Percentiles rank a stretch among this genome's conserved stretches.
These are phyloP conservation scores for Rhea pennata DNA, from an alignment of 2,113 vertebrate genomes.

Conservation along the genomic window DNA sequence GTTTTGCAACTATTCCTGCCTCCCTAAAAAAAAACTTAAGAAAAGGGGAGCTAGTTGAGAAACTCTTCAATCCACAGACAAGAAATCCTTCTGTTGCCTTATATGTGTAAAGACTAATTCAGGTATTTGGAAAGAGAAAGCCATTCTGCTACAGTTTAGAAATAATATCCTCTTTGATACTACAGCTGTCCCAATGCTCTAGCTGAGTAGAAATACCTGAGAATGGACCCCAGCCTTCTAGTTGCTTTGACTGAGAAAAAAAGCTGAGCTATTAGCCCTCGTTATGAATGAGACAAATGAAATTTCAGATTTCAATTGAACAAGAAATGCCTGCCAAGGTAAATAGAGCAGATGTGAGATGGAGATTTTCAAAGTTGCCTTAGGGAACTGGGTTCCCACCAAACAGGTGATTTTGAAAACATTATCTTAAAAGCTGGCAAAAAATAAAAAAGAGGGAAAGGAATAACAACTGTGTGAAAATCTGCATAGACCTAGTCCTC, in stretches of 20 bases:
- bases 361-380: neutral
- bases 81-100: neutral
- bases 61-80: neutral
- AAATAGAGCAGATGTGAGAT: neutral
- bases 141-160: neutral
- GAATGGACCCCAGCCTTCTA: neutral
- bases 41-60: neutral
- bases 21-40: neutral
- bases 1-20: neutral
- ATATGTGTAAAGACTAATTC: neutral
- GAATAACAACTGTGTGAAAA: neutral
- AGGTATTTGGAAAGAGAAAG: neutral
- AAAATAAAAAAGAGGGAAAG: neutral
- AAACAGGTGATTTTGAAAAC: neutral
- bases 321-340: neutral
- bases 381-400: neutral
- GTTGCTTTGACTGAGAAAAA: neutral
- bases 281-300: neutral
- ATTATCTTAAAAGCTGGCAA: neutral
- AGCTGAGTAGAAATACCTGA: neutral
- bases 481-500: neutral
- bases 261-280: neutral
- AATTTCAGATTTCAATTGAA: neutral
- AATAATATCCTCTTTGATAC: neutral
- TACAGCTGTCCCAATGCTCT: neutral